A percentile compares a stretch with the other conserved stretches of the same genome.
Conservation (phyloP, 2,797 vertebrate genomes). For the Zenarchopterus dispar region DNA sequence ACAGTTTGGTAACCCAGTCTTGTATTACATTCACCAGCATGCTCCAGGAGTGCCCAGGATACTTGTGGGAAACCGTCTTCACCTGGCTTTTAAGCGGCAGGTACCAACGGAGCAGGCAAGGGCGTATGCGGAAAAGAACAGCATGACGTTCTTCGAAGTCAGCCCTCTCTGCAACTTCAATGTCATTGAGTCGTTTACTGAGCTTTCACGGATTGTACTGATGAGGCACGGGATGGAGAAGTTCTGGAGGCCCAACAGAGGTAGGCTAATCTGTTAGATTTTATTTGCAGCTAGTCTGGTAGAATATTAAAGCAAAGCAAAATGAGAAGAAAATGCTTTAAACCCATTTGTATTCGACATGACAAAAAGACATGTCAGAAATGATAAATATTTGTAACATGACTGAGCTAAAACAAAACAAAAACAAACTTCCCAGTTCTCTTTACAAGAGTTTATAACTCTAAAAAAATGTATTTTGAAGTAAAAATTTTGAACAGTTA, state of each 20-base stretch:
- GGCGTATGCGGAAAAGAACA: conserved; percentile 96
- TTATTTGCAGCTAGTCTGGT: too few relatives aligned
- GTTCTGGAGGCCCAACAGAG: conserved; percentile 97
- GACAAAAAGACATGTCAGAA: too few relatives aligned
- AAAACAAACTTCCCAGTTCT: too few relatives aligned
- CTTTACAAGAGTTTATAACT: too few relatives aligned
- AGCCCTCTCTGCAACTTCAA: conserved; percentile 99
- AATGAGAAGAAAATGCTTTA: too few relatives aligned
- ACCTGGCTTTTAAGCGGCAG: conserved; percentile 96
- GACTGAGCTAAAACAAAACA: too few relatives aligned
- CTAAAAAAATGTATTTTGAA: too few relatives aligned
- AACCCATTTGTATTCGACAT: too few relatives aligned
- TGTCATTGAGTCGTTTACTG: conserved; percentile 97
- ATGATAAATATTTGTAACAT: too few relatives aligned
- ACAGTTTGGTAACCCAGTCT: neutral
- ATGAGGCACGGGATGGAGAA: conserved; percentile 99
- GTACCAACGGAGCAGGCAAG: conserved; percentile 96
- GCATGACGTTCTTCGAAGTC: conserved; percentile 99
- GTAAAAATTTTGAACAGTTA: too few relatives aligned
- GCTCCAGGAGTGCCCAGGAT: conserved; percentile 97
- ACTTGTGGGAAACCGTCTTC: conserved; percentile 95
- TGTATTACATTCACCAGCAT: conserved; percentile 80
- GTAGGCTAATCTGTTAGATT: conserved; percentile 60
- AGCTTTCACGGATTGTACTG: conserved; percentile 95
- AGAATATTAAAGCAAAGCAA: too few relatives aligned